Percentiles rank a stretch among this genome's conserved stretches.
Conservation (phyloP, 2,797 vertebrate genomes). For the Nasua narica region DNA sequence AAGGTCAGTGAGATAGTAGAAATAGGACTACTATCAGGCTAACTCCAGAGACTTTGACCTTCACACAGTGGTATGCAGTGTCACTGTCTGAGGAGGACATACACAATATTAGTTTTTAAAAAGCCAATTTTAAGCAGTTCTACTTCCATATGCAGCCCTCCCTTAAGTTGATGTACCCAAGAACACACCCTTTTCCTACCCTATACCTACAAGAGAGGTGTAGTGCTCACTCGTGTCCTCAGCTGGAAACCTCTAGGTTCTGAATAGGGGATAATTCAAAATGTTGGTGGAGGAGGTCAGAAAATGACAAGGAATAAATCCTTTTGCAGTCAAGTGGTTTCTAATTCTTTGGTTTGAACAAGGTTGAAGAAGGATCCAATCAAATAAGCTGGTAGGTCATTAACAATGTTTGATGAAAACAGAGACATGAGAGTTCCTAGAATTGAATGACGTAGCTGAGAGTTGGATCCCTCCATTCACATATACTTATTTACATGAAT, state of each 20-base stretch:
- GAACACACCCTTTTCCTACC: neutral
- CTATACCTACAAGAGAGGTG: neutral
- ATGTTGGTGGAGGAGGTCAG: neutral
- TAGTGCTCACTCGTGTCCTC: neutral
- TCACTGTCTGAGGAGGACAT: neutral
- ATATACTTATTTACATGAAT: neutral
- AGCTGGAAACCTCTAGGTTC: neutral
- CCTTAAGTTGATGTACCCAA: neutral
- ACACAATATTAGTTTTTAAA: neutral
- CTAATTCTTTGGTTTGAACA: conserved; percentile 17
- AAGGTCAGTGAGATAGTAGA: neutral
- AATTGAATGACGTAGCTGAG: neutral
- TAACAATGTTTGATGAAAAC: neutral
- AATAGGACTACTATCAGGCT: neutral
- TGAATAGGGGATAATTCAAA: neutral
- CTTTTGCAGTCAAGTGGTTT: neutral
- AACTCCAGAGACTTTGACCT: neutral
- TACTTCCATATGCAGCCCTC: neutral
- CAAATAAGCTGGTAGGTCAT: neutral
- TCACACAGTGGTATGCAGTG: neutral
- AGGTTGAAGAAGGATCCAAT: neutral
- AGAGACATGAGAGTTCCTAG: neutral
- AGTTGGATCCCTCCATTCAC: neutral
- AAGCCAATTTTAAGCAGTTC: neutral
- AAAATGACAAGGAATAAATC: neutral